These are phyloP conservation scores for Prinia subflava DNA, from an alignment of 2,113 vertebrate genomes.

Conservation along the genomic window DNA sequence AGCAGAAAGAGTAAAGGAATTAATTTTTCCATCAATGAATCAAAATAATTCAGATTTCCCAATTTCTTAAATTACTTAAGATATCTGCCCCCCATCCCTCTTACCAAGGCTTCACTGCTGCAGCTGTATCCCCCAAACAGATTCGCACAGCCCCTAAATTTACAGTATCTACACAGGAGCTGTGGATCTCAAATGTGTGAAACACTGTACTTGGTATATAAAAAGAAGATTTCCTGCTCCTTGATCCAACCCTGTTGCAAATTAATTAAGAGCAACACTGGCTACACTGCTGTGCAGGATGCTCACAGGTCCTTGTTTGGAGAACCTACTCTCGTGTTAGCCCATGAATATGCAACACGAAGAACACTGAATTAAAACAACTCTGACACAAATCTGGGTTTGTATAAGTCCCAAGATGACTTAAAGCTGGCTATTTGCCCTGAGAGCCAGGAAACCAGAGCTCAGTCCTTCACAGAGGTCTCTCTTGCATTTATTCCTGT, in stretches of 20 bases:
- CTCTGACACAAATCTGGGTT: rapidly evolving
- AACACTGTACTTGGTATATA: neutral
- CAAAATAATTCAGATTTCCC: neutral
- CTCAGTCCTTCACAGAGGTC: neutral
- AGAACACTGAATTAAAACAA: neutral
- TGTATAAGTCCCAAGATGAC: neutral
- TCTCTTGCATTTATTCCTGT: neutral
- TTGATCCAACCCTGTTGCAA: neutral
- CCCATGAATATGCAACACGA: rapidly evolving
- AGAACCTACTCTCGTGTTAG: neutral
- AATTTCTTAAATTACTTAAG: neutral
- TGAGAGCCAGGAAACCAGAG: neutral
- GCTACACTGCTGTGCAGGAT: neutral
- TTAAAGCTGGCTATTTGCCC: neutral
- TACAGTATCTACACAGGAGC: neutral
- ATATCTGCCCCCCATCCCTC: neutral
- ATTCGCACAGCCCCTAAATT: neutral
- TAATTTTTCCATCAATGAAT: neutral
- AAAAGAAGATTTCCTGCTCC: neutral
- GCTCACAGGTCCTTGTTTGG: neutral
- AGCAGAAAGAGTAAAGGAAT: neutral
- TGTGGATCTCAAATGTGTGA: neutral
- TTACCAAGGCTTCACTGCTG: neutral
- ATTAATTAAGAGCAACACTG: neutral
- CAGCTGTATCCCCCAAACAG: neutral